A percentile compares a stretch with the other conserved stretches of the same genome.
phyloP scores from a whole-genome alignment of 2,113 vertebrate genomes.

The Oxygymnocypris stewartii region DNA sequence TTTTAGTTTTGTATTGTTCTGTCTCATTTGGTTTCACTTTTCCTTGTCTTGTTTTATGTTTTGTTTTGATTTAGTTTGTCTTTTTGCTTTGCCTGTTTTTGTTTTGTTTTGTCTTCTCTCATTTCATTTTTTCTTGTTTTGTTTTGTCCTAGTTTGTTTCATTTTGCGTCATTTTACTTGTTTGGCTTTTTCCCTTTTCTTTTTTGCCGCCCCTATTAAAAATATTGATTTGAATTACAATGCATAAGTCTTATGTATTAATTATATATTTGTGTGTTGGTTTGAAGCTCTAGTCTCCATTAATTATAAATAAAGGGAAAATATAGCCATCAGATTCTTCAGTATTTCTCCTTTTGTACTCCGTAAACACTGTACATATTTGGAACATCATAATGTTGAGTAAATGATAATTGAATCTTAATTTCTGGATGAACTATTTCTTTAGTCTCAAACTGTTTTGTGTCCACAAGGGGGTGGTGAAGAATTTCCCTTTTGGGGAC shows the following conservation, averaged over 20 bases:
- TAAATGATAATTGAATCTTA: not conserved
- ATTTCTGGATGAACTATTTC: not conserved
- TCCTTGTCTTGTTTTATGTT: not conserved
- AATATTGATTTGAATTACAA: not conserved
- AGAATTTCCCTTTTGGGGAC: not conserved
- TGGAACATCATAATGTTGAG: not conserved
- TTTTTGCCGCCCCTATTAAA: not conserved
- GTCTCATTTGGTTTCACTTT: too few relatives aligned
- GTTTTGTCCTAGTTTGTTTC: too few relatives aligned
- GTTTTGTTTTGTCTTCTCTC: not conserved
- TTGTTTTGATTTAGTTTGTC: not conserved
- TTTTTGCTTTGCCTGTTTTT: not conserved
- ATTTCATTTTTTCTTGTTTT: not conserved
- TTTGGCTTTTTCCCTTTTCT: not conserved
- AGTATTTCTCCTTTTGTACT: not conserved
- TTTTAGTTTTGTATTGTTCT: not conserved
- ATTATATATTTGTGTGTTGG: not conserved
- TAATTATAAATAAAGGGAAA: not conserved
- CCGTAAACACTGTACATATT: not conserved
- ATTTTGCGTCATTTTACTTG: not conserved
- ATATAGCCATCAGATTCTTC: not conserved
- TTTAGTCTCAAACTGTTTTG: not conserved
- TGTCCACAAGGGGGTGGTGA: slow-evolving; percentile 2
- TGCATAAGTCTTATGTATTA: not conserved
- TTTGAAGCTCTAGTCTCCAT: not conserved